phyloP scores from a whole-genome alignment of 2,797 vertebrate species.

The Chromis chromis region DNA sequence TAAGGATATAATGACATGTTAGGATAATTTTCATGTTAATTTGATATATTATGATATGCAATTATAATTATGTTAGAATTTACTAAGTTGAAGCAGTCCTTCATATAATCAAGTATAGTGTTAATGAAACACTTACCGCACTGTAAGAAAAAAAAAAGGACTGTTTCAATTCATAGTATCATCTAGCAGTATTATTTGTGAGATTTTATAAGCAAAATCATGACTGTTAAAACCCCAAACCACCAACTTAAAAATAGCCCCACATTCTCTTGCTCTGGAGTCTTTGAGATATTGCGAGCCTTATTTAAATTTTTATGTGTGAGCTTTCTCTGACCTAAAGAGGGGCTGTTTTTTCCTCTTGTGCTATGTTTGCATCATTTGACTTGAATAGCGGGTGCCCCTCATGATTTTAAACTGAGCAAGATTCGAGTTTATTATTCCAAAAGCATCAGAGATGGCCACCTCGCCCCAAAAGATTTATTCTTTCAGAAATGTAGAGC shows the following conservation, averaged over 20 bases:
- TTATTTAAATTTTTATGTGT: conserved; percentile 33
- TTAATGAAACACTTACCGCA: background rate
- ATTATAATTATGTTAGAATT: background rate
- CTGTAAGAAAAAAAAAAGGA: background rate
- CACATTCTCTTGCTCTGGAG: conserved; percentile 22
- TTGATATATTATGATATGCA: background rate
- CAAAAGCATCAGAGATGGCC: background rate
- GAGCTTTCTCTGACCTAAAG: conserved; percentile 39
- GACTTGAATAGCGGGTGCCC: background rate
- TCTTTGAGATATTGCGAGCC: conserved; percentile 37
- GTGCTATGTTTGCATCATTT: conserved; percentile 27
- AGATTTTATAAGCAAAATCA: conserved; percentile 5
- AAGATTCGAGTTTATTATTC: background rate
- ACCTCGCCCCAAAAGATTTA: conserved; percentile 2
- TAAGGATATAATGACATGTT: background rate
- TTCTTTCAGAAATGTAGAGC: background rate
- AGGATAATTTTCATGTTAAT: background rate
- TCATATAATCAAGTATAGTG: background rate
- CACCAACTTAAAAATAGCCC: conserved; percentile 38
- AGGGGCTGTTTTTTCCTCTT: background rate
- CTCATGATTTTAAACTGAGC: conserved; percentile 9
- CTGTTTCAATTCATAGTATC: background rate
- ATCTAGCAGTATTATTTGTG: conserved; percentile 5
- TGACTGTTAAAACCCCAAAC: conserved; percentile 1
- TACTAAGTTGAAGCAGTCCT: background rate